Percentiles rank a stretch among this genome's conserved stretches.
These are phyloP conservation scores for Andrena marginata DNA, from an alignment of 2,888 invertebrate genomes.

Conservation along the genomic window DNA sequence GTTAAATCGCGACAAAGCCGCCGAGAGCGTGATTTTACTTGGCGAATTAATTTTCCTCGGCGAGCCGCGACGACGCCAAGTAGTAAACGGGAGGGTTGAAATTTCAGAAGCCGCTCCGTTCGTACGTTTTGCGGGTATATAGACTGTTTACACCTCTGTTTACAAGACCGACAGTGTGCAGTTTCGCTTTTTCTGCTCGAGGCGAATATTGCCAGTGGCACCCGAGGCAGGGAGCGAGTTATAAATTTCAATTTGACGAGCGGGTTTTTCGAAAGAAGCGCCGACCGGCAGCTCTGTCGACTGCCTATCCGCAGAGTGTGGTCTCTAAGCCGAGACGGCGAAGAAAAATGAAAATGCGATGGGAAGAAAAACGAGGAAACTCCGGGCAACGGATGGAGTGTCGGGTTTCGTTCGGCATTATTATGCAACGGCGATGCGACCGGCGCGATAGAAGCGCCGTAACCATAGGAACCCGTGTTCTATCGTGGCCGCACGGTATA, in stretches of 20 bases:
- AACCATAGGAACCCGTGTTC: constrained; percentile 18
- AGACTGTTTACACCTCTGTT: background rate
- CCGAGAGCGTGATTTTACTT: constrained; percentile 10
- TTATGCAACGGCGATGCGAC: constrained; percentile 54
- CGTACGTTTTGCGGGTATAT: too few relatives aligned
- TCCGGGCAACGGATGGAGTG: constrained; percentile 20
- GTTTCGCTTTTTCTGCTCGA: background rate
- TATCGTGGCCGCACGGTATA: constrained; percentile 12
- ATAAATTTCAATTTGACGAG: constrained; percentile 5
- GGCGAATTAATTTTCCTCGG: constrained; percentile 21
- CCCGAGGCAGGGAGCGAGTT: constrained; percentile 7
- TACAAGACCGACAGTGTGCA: too few relatives aligned
- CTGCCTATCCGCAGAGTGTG: background rate
- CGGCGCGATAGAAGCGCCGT: background rate
- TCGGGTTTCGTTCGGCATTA: constrained; percentile 34
- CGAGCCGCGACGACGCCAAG: background rate
- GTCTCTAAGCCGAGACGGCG: background rate
- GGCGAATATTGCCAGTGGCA: background rate
- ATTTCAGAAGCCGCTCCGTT: constrained; percentile 1
- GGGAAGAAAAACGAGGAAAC: background rate
- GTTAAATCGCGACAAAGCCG: constrained; percentile 9
- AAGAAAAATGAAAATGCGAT: background rate
- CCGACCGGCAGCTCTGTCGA: background rate
- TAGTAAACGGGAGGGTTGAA: background rate
- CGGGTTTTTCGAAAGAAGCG: background rate